phyloP scores from a whole-genome alignment of 2,797 vertebrate species.

The Todus mexicanus region DNA sequence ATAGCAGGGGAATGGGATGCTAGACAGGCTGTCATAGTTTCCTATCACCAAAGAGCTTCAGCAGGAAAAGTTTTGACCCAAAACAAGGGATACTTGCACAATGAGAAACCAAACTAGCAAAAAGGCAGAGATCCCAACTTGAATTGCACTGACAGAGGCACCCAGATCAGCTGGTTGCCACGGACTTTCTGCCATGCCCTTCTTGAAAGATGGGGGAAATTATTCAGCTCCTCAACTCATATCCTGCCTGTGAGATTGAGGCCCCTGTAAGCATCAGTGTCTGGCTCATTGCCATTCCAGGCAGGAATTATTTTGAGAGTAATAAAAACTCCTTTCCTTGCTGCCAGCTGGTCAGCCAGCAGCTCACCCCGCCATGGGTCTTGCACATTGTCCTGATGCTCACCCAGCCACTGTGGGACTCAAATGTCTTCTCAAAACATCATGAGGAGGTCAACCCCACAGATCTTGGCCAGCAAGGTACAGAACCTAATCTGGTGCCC shows the following conservation, averaged over 20 bases:
- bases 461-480: not conserved
- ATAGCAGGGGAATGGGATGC: fast-evolving
- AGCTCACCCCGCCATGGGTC: not conserved
- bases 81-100: not conserved
- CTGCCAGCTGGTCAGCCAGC: not conserved
- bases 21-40: fast-evolving
- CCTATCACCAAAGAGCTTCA: not conserved
- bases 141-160: not conserved
- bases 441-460: fast-evolving
- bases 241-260: not conserved
- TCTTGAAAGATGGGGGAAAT: not conserved
- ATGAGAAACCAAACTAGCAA: not conserved
- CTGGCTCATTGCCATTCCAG: fast-evolving
- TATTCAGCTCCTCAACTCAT: not conserved
- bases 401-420: not conserved
- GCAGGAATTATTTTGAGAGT: not conserved
- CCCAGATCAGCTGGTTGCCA: not conserved
- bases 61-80: not conserved
- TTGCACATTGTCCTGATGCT: not conserved
- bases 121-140: not conserved
- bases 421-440: not conserved
- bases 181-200: not conserved
- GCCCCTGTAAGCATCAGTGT: not conserved
- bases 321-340: not conserved
- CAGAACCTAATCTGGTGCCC: not conserved